Percentiles rank a stretch among this genome's conserved stretches.
Evolutionary conservation across 2,113 vertebrate genomes (phyloP).

Genomic region (Dromaius novaehollandiae): DNA sequence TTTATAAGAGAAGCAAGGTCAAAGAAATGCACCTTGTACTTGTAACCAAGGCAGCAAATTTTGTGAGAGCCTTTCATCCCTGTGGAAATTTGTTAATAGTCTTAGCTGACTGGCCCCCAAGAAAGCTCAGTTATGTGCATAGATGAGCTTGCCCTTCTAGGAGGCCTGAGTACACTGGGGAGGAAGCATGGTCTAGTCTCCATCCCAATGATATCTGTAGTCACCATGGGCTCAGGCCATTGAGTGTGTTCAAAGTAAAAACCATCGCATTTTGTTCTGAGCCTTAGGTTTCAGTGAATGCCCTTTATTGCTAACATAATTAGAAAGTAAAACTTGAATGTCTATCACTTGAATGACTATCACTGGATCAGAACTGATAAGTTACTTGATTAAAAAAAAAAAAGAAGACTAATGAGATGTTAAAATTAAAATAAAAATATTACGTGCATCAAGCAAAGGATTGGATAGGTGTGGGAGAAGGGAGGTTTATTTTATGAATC

Average conservation of each 20-base stretch:
- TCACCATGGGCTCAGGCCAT: not conserved
- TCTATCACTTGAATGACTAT: not conserved
- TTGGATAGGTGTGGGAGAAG: not conserved
- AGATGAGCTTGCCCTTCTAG: not conserved
- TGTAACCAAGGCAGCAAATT: not conserved
- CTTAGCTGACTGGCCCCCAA: not conserved
- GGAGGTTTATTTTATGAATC: slow-evolving; percentile 32
- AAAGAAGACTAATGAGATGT: not conserved
- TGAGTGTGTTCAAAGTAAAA: not conserved
- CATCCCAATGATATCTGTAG: not conserved
- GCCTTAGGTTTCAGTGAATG: not conserved
- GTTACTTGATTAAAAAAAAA: not conserved
- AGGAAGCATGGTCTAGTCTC: not conserved
- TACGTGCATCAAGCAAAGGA: not conserved
- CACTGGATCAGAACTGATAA: not conserved
- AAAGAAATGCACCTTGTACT: not conserved
- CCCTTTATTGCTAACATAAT: not conserved
- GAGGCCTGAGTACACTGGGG: not conserved
- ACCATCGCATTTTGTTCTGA: not conserved
- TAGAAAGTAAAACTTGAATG: not conserved
- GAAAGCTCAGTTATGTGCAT: not conserved
- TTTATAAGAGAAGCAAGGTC: not conserved
- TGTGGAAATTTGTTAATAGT: not conserved
- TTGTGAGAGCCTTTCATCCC: not conserved
- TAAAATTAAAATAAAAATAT: not conserved